Percentiles rank a stretch among this genome's conserved stretches.
These are phyloP conservation scores for Callospermophilus lateralis DNA, from an alignment of 2,113 vertebrate species.

Conservation along the genomic window DNA sequence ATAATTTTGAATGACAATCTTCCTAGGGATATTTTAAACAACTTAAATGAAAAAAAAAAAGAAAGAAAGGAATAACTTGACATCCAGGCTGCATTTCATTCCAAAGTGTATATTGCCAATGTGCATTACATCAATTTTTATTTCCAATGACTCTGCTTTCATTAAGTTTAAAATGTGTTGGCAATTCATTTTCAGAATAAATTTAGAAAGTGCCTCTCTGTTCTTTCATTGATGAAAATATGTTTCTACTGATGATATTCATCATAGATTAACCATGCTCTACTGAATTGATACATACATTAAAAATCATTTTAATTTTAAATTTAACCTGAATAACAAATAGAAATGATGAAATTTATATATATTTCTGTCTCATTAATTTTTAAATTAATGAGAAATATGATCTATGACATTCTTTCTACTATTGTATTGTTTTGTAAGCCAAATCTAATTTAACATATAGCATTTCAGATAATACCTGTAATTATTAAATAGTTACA, in stretches of 20 bases:
- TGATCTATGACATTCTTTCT: not conserved
- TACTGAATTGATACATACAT: not conserved
- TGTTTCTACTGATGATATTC: not conserved
- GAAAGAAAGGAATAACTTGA: not conserved
- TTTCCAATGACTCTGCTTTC: not conserved
- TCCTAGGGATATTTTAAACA: not conserved
- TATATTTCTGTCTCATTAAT: not conserved
- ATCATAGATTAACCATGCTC: not conserved
- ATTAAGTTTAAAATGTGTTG: not conserved
- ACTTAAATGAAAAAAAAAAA: not conserved
- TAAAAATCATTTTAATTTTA: not conserved
- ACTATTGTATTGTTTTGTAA: not conserved
- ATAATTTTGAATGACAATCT: not conserved
- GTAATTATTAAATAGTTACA: not conserved
- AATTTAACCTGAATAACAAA: not conserved
- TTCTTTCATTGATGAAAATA: not conserved
- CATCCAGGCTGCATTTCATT: not conserved
- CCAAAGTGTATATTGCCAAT: not conserved
- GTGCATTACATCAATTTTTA: not conserved
- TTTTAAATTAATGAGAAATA: not conserved
- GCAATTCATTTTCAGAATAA: not conserved
- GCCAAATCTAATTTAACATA: slow-evolving; percentile 9
- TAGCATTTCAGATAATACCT: not conserved
- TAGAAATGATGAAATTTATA: not conserved
- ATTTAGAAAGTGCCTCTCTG: not conserved